Evolutionary conservation across 2,888 invertebrate species (phyloP).

Genomic region (Sinodicranocentrus sp.): DNA sequence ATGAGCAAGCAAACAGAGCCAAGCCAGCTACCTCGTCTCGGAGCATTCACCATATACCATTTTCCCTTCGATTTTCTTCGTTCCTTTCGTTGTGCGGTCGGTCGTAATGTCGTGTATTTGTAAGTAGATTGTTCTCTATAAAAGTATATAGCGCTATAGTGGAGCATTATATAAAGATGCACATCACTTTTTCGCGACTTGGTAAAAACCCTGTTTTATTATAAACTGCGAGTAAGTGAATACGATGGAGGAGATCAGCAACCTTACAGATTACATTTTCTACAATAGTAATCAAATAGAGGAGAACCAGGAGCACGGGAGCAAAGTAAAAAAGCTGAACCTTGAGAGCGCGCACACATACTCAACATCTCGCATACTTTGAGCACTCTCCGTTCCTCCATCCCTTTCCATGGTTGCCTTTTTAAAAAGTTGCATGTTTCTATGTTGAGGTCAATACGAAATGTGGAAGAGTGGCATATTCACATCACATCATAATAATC

Average conservation of each 20-base stretch:
- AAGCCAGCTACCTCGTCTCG: slow-evolving; percentile 9
- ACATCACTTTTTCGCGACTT: slow-evolving; percentile 38
- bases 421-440: slow-evolving; percentile 27
- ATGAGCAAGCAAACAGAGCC: slow-evolving; percentile 15
- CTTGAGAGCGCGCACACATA: too few species aligned
- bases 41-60: slow-evolving; percentile 24
- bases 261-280: slow-evolving; percentile 46
- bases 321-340: not conserved
- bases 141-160: too few species aligned
- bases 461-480: slow-evolving; percentile 16
- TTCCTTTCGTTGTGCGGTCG: slow-evolving; percentile 13
- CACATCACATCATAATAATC: slow-evolving; percentile 30
- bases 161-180: slow-evolving; percentile 1
- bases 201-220: slow-evolving; percentile 16
- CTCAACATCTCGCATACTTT: too few species aligned
- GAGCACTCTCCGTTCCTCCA: slow-evolving; percentile 19
- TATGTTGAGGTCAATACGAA: slow-evolving; percentile 35
- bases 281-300: slow-evolving; percentile 46
- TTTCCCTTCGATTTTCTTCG: slow-evolving; percentile 41
- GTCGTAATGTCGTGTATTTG: slow-evolving; percentile 16
- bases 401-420: slow-evolving; percentile 9
- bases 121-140: slow-evolving; percentile 16
- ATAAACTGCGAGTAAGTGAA: slow-evolving; percentile 10
- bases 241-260: slow-evolving; percentile 26
- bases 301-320: slow-evolving; percentile 6